Conservation (phyloP, 1,140 invertebrate genomes). For the Ostrea denselamellosa region DNA sequence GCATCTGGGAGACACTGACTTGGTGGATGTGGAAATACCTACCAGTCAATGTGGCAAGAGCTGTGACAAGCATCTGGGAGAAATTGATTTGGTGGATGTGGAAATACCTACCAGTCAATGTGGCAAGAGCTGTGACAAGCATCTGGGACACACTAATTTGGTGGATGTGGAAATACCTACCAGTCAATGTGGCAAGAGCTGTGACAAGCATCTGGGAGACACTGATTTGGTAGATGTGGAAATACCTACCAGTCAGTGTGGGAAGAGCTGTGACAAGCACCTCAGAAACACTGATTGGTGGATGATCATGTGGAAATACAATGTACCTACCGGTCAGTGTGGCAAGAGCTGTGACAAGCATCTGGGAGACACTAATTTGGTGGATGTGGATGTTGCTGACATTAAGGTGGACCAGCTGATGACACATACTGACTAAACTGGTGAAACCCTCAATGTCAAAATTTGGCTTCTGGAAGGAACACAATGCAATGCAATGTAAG, state of each 20-base stretch:
- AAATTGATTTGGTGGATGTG: background rate
- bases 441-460: constrained; percentile 49
- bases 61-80: background rate
- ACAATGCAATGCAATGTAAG: background rate
- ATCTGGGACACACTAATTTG: background rate
- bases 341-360: background rate
- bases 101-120: background rate
- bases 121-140: background rate
- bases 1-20: background rate
- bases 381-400: constrained; percentile 49
- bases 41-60: background rate
- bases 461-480: background rate
- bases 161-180: background rate
- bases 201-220: background rate
- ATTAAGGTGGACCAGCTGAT: constrained; percentile 39
- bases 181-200: background rate
- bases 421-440: constrained; percentile 39
- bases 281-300: background rate
- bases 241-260: too few species aligned
- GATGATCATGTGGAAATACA: background rate
- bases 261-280: too few species aligned
- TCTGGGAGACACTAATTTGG: background rate
- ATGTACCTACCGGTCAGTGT: constrained; percentile 3
- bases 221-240: background rate
- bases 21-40: too few species aligned